Evolutionary conservation across 1,140 invertebrate species (phyloP).

Genomic region (Orius laevigatus): DNA sequence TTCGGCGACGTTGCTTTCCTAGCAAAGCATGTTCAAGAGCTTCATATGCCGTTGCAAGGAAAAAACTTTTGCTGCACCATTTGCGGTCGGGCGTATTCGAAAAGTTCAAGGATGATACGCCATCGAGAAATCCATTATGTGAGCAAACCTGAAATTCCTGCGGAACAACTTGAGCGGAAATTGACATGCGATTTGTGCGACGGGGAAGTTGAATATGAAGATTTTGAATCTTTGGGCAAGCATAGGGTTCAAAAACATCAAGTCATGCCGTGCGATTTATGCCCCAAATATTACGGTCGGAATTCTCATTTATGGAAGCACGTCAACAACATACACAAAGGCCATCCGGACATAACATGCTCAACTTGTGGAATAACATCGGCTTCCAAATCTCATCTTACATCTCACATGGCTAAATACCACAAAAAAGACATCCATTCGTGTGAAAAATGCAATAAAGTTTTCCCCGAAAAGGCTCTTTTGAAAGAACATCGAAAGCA

Average conservation of each 20-base stretch:
- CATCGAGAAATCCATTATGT: slow-evolving; percentile 32
- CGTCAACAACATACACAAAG: slow-evolving; percentile 41
- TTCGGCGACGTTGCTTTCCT: slow-evolving; percentile 31
- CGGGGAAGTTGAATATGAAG: slow-evolving; percentile 29
- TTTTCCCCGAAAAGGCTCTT: slow-evolving; percentile 22
- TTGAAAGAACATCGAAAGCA: slow-evolving; percentile 23
- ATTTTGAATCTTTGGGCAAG: slow-evolving; percentile 33
- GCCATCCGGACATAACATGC: slow-evolving; percentile 40
- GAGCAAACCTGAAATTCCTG: slow-evolving; percentile 15
- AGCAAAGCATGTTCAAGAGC: slow-evolving; percentile 29
- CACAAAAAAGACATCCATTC: slow-evolving; percentile 25
- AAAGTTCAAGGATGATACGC: slow-evolving; percentile 36
- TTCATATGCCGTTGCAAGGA: slow-evolving; percentile 33
- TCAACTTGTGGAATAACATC: slow-evolving; percentile 39
- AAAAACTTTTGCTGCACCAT: slow-evolving; percentile 36
- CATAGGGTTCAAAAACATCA: slow-evolving; percentile 36
- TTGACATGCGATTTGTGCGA: slow-evolving; percentile 20
- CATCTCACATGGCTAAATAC: slow-evolving; percentile 39
- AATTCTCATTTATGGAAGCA: slow-evolving; percentile 47
- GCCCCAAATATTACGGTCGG: slow-evolving; percentile 41
- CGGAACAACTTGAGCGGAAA: slow-evolving; percentile 7
- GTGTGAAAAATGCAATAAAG: slow-evolving; percentile 22
- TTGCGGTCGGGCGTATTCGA: slow-evolving; percentile 35
- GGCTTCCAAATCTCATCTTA: slow-evolving; percentile 38
- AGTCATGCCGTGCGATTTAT: slow-evolving; percentile 42